Evolutionary conservation across 2,888 invertebrate species (phyloP).

Genomic region (Pogonocherus hispidulus): DNA sequence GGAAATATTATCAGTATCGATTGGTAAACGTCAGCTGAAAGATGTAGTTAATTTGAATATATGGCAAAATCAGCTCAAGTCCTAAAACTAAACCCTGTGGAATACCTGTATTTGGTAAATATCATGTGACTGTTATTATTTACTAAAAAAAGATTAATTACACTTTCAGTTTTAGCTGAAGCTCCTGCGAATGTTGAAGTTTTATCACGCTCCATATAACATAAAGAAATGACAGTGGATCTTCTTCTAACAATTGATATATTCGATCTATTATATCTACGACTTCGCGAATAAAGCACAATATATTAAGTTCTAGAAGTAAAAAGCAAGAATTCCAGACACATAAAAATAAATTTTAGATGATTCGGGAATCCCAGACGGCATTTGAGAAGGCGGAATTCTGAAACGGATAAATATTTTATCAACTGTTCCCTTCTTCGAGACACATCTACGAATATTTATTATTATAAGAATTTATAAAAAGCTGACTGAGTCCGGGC

Average conservation of each 20-base stretch:
- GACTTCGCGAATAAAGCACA: conserved; percentile 7
- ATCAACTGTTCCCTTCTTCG: conserved; percentile 38
- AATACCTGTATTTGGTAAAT: too few species aligned
- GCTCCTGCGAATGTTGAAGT: too few species aligned
- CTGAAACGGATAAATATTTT: conserved; percentile 43
- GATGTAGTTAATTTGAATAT: too few species aligned
- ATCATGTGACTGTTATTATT: too few species aligned
- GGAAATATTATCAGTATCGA: too few species aligned
- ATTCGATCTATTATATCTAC: conserved; percentile 1
- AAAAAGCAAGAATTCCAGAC: conserved; percentile 31
- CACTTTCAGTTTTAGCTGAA: too few species aligned
- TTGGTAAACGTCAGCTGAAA: too few species aligned
- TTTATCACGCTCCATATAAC: neutral
- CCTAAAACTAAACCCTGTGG: too few species aligned
- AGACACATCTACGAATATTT: conserved; percentile 44
- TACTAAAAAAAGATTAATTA: too few species aligned
- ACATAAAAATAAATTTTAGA: conserved; percentile 41
- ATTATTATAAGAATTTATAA: conserved; percentile 44
- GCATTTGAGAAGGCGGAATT: conserved; percentile 31
- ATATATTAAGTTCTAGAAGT: too few species aligned
- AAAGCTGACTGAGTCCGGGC: conserved; percentile 24
- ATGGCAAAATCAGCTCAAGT: too few species aligned
- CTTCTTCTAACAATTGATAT: neutral
- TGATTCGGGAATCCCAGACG: conserved; percentile 28
- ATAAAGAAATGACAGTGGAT: neutral